phyloP scores from a whole-genome alignment of 2,113 vertebrate genomes.

The Anarrhichthys ocellatus region DNA sequence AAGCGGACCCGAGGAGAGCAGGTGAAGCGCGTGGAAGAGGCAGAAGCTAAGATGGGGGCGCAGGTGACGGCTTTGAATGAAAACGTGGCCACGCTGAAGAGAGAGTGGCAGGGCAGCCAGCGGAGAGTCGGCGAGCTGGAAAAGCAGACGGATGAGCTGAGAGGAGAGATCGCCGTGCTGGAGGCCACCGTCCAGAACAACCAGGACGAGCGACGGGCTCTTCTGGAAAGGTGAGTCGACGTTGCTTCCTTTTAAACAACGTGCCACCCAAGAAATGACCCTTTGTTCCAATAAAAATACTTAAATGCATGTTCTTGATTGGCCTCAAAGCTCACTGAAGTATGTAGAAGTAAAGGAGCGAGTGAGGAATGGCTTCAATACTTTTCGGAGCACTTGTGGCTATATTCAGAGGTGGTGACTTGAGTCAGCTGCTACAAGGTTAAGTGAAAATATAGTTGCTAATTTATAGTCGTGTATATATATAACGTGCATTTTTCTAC shows the following conservation, averaged over 20 bases:
- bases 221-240: conserved; percentile 90
- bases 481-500: background rate
- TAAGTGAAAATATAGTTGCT: background rate
- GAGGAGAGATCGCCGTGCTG: conserved; percentile 95
- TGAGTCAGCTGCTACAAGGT: background rate
- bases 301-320: background rate
- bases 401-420: background rate
- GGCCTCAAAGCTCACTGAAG: background rate
- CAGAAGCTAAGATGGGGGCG: conserved; percentile 86
- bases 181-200: conserved; percentile 98
- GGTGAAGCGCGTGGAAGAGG: conserved; percentile 89
- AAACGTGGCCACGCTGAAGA: conserved; percentile 95
- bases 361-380: background rate
- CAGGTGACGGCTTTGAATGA: conserved; percentile 95
- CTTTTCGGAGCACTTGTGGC: background rate
- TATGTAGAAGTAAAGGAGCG: background rate
- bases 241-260: background rate
- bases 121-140: conserved; percentile 92
- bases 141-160: conserved; percentile 95
- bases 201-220: conserved; percentile 94
- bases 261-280: background rate
- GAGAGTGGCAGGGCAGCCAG: conserved; percentile 96
- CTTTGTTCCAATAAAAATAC: background rate
- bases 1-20: conserved; percentile 88
- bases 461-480: background rate